Base-by-base conservation (phyloP, 1,140 invertebrate genomes). In the Leptonema lineaticorne region DNA sequence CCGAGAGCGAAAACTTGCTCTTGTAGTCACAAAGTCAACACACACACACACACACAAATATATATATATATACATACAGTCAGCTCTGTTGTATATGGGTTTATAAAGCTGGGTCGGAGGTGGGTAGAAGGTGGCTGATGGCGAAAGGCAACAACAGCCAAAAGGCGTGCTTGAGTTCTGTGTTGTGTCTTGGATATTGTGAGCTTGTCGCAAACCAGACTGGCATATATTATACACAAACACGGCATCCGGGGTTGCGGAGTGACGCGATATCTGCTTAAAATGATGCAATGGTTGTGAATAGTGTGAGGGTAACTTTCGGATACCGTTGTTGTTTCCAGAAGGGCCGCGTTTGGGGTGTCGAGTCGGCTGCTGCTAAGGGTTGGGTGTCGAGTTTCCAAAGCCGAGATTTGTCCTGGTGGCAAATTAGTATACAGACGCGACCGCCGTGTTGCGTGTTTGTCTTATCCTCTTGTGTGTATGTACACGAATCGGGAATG, bases 151-250 rank as follows among this genome's bases (percentile, higher is more conserved):
- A 74, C 26, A 72, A 74, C 73, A 74, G 50, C 70, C 69, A 74
- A 74, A 74, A 71, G 73, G 73, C 73, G 73, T 74, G 73, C 73
- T 74, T 64, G 46, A 68, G 68, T 69, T 72, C 69, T 58, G 68
- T 72, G 72, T 73, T 71, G 59, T 71, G 72, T 69, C 72, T 71
- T 48, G 63, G 72, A 71, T 71, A 71, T 71, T 71, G 71, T 73
- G 37, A 41, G 37, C 37, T 9, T 41, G 37, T 41, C 37, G 37
- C 37, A 9, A n/a, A 41, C 37, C 9, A 41, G 37, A 41, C 37
- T 66, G 30, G 56, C 65, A 66, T 41, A 41, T 65, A 70, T 73
- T 73, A 68, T 70, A 41, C 16, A 73, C 70, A 73, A 73, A 73
- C 71, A 73, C 67, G 48, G 56, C 67, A 59, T 48, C 37, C 63